Conservation (phyloP, 2,888 invertebrate species). For the Phyllotreta striolata region DNA sequence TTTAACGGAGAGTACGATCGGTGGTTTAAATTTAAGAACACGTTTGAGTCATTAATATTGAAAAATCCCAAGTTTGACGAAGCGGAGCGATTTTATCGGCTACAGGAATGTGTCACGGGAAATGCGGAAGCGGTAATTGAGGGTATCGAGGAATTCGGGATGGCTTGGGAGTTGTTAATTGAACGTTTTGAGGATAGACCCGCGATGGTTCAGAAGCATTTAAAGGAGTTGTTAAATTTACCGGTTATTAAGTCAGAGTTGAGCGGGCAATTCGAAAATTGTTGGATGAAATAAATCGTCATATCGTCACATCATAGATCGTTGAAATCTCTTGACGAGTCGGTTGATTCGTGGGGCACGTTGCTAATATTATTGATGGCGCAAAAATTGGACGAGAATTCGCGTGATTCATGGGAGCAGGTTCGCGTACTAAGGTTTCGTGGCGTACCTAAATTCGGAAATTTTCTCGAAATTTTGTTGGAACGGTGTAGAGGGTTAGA, state of each 20-base stretch:
- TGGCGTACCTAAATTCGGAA: background rate
- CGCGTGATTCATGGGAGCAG: conserved; percentile 1
- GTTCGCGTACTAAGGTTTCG: background rate
- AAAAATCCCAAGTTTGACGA: background rate
- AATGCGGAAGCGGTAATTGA: conserved; percentile 9
- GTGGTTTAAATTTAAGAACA: conserved; percentile 15
- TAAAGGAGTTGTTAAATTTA: conserved; percentile 8
- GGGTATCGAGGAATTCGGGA: background rate
- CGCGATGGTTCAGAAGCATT: conserved; percentile 4
- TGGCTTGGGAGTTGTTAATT: conserved; percentile 2
- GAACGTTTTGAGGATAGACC: conserved; percentile 3
- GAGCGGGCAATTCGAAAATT: background rate
- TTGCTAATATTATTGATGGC: conserved; percentile 7
- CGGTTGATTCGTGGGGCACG: conserved; percentile 9
- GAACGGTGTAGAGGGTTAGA: conserved; percentile 2
- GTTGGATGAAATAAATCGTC: conserved; percentile 4
- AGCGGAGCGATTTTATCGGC: conserved; percentile 3
- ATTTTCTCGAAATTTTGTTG: background rate
- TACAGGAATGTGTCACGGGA: conserved; percentile 7
- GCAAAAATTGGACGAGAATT: background rate
- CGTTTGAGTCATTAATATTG: conserved; percentile 5
- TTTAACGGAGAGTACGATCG: background rate
- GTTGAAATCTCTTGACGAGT: conserved; percentile 9
- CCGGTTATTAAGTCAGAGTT: conserved; percentile 4
- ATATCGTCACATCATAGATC: conserved; percentile 1